Conservation (phyloP, 2,113 vertebrate species). For the Mastomys natalensis region DNA sequence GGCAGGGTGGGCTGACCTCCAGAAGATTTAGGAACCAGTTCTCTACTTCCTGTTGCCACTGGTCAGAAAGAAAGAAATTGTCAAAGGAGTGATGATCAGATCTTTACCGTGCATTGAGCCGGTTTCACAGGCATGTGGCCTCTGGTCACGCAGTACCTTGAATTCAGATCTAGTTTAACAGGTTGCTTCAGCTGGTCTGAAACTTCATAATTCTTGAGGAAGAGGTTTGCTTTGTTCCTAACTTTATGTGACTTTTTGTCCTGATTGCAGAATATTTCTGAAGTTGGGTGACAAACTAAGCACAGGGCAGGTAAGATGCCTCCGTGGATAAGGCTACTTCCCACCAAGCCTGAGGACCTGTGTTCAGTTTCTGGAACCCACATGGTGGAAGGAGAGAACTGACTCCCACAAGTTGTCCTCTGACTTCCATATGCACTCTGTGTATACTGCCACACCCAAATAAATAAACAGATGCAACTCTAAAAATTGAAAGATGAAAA, state of each 20-base stretch:
- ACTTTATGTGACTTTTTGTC: background rate
- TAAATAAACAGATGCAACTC: background rate
- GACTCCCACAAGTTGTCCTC: background rate
- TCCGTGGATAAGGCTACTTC: background rate
- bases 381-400: background rate
- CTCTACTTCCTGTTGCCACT: background rate
- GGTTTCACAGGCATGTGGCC: rapidly evolving
- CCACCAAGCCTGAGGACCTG: background rate
- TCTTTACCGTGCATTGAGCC: background rate
- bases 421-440: background rate
- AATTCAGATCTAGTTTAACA: background rate
- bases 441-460: background rate
- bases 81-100: background rate
- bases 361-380: background rate
- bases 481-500: background rate
- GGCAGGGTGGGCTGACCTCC: background rate
- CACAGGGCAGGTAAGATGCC: background rate
- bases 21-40: background rate
- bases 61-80: background rate
- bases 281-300: background rate
- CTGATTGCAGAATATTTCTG: background rate
- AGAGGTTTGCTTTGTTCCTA: background rate
- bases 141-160: rapidly evolving
- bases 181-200: background rate
- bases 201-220: background rate